Conservation (phyloP, 2,888 invertebrate species). For the Stenotaenia linearis region DNA sequence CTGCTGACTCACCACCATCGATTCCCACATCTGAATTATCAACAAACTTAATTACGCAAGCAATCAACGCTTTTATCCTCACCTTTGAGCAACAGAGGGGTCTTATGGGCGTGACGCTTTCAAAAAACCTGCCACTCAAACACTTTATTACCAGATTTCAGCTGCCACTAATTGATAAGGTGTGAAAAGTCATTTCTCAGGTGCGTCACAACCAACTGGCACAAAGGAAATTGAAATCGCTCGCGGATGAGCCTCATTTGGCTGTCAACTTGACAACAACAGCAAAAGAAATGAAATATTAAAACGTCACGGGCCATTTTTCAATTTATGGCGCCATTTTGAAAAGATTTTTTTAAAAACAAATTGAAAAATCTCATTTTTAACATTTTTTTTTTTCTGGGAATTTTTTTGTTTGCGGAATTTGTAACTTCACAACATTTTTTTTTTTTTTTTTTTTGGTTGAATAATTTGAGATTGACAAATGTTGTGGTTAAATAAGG, state of each 20-base stretch:
- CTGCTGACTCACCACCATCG: too few relatives aligned
- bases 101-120: not conserved
- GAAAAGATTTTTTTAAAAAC: not conserved
- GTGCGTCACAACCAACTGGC: not conserved
- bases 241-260: not conserved
- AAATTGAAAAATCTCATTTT: not conserved
- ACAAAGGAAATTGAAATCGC: not conserved
- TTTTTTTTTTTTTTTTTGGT: not conserved
- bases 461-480: too few relatives aligned
- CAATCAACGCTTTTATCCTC: too few relatives aligned
- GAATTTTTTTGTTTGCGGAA: too few relatives aligned
- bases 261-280: not conserved
- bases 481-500: not conserved
- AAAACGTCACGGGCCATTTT: too few relatives aligned
- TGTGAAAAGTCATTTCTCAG: not conserved
- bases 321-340: too few relatives aligned
- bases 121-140: not conserved
- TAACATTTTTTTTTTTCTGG: not conserved
- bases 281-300: too few relatives aligned
- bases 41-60: too few relatives aligned
- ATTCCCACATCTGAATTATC: too few relatives aligned
- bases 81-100: too few relatives aligned
- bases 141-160: not conserved
- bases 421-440: too few relatives aligned
- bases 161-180: not conserved